These are phyloP conservation scores for Hecatera dysodea DNA, from an alignment of 2,888 invertebrate genomes.

Conservation along the genomic window DNA sequence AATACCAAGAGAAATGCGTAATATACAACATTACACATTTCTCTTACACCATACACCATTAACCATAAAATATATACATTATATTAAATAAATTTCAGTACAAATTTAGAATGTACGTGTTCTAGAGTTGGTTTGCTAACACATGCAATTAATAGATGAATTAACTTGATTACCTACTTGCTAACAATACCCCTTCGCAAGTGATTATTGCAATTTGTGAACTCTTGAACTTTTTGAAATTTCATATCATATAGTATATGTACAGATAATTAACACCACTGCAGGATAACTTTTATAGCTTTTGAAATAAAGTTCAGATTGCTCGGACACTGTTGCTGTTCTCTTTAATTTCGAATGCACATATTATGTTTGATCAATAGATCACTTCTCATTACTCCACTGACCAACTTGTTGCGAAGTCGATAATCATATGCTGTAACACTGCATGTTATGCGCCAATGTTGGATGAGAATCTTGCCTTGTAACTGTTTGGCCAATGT, in stretches of 20 bases:
- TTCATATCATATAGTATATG: slow-evolving; percentile 20
- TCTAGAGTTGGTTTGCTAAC: slow-evolving; percentile 34
- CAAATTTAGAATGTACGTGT: not conserved
- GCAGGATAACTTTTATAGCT: slow-evolving; percentile 18
- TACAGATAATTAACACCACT: slow-evolving; percentile 36
- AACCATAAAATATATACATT: not conserved
- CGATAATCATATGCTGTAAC: slow-evolving; percentile 80
- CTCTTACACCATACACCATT: too few relatives aligned
- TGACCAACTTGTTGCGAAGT: slow-evolving; percentile 78
- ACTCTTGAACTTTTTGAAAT: slow-evolving; percentile 54
- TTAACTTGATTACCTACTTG: slow-evolving; percentile 35
- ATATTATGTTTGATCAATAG: slow-evolving; percentile 72
- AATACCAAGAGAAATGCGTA: not conserved
- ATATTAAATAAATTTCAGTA: not conserved
- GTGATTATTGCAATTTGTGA: slow-evolving; percentile 53
- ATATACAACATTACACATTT: slow-evolving; percentile 4
- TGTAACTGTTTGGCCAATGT: slow-evolving; percentile 29
- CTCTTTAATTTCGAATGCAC: slow-evolving; percentile 56
- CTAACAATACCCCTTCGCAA: slow-evolving; percentile 57
- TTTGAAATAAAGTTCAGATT: slow-evolving; percentile 39
- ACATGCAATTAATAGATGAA: slow-evolving; percentile 32
- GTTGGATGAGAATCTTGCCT: slow-evolving; percentile 43
- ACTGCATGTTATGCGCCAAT: slow-evolving; percentile 41
- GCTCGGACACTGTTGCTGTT: slow-evolving; percentile 28
- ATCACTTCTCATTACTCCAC: slow-evolving; percentile 72